Conservation (phyloP, 2,797 vertebrate genomes). For the Pangasius macronema region DNA sequence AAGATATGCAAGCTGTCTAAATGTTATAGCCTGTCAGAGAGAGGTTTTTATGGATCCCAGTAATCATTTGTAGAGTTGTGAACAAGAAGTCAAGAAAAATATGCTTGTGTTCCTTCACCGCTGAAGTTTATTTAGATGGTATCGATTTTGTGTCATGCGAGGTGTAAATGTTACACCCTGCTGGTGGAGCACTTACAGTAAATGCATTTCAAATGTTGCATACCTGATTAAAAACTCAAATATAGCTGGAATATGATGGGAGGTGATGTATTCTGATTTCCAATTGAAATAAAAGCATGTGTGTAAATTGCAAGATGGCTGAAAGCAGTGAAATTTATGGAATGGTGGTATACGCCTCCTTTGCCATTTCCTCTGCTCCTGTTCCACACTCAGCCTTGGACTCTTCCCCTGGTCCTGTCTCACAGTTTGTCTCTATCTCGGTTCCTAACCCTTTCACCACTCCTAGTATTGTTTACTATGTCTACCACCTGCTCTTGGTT, state of each 20-base stretch:
- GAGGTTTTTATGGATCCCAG: conserved; percentile 43
- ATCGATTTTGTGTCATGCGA: conserved; percentile 74
- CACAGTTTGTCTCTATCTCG: background rate
- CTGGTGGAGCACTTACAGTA: conserved; percentile 71
- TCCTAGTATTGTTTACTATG: background rate
- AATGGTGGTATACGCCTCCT: conserved; percentile 12
- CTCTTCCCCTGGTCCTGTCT: background rate
- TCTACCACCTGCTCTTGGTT: background rate
- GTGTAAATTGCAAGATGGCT: conserved; percentile 42
- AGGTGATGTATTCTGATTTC: conserved; percentile 45
- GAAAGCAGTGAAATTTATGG: conserved; percentile 43
- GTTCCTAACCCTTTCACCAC: background rate
- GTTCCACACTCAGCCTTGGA: background rate
- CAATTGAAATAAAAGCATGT: conserved; percentile 54
- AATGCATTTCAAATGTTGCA: conserved; percentile 68
- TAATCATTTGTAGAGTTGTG: conserved; percentile 51
- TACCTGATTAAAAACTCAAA: conserved; percentile 51
- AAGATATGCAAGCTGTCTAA: conserved; percentile 34
- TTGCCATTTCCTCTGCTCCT: background rate
- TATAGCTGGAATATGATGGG: background rate
- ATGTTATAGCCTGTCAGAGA: conserved; percentile 44
- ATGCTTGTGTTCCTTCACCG: conserved; percentile 55
- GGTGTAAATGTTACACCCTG: conserved; percentile 69
- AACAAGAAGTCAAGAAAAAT: conserved; percentile 51
- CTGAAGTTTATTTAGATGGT: conserved; percentile 76